Evolutionary conservation across 92 coral and sea anemone species (phyloP).

Genomic region (Phymanthus crucifer): DNA sequence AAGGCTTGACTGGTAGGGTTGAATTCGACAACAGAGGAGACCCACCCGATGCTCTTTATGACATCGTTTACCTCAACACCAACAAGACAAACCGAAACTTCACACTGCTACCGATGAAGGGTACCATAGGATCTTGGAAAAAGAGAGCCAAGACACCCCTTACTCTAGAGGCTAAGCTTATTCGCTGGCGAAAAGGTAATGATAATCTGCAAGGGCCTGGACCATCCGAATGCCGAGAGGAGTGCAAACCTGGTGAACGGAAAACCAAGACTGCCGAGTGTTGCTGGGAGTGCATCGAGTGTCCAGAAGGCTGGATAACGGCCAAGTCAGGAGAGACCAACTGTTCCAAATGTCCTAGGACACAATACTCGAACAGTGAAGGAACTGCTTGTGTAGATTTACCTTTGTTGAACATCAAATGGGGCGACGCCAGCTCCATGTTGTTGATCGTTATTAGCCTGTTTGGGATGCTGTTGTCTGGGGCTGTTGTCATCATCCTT

Average conservation of each 20-base stretch:
- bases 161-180: slow-evolving; percentile 4
- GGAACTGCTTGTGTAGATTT: slow-evolving; percentile 56
- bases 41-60: slow-evolving; percentile 29
- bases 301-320: slow-evolving; percentile 50
- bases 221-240: slow-evolving; percentile 56
- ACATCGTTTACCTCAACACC: slow-evolving; percentile 33
- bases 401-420: slow-evolving; percentile 47
- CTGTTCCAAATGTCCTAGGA: slow-evolving; percentile 53
- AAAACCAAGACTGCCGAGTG: slow-evolving; percentile 48
- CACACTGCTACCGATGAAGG: slow-evolving; percentile 24
- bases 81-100: slow-evolving; percentile 15
- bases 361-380: slow-evolving; percentile 50
- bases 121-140: slow-evolving; percentile 67
- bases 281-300: slow-evolving; percentile 71
- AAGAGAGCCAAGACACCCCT: slow-evolving; percentile 37
- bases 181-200: slow-evolving; percentile 56
- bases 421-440: slow-evolving; percentile 48
- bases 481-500: slow-evolving; percentile 44
- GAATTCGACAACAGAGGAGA: slow-evolving; percentile 37
- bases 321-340: slow-evolving; percentile 20
- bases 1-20: slow-evolving; percentile 38
- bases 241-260: slow-evolving; percentile 62
- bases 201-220: slow-evolving; percentile 27
- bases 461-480: slow-evolving; percentile 48
- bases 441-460: slow-evolving; percentile 28